A percentile compares a stretch with the other conserved stretches of the same genome.
Evolutionary conservation across 2,797 vertebrate species (phyloP).

Genomic region (Characodon lateralis): DNA sequence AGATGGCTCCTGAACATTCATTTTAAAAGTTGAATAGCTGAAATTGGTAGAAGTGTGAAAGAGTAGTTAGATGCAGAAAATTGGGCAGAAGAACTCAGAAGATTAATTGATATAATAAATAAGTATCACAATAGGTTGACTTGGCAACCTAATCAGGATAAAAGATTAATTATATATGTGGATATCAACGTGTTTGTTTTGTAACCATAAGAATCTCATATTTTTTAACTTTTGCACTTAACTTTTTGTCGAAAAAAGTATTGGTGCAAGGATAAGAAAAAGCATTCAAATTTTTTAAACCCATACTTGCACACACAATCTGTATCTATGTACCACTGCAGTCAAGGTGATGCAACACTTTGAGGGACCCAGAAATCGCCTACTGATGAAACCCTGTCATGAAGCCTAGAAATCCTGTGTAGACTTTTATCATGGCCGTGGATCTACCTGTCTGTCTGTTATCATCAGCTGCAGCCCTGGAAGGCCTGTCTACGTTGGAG

Average conservation of each 20-base stretch:
- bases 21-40: no score
- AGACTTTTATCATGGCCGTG: conserved; percentile 46
- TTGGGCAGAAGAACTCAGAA: no score
- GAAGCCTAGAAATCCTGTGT: conserved; percentile 61
- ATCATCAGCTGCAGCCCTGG: conserved; percentile 56
- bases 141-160: no score
- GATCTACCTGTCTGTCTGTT: conserved; percentile 74
- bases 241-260: not conserved
- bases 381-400: conserved; percentile 67
- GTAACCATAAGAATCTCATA: not conserved
- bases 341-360: conserved; percentile 66
- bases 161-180: no score
- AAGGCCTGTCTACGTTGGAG: conserved; percentile 35
- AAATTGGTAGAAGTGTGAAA: no score
- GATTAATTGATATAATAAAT: no score
- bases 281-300: conserved; percentile 12
- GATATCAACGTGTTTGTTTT: not conserved
- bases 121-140: no score
- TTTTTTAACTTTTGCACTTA: not conserved
- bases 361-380: conserved; percentile 67
- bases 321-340: conserved; percentile 45
- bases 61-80: no score
- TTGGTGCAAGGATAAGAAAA: not conserved
- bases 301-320: conserved; percentile 32
- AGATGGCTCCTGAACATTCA: no score